A percentile compares a stretch with the other conserved stretches of the same genome.
phyloP scores from a whole-genome alignment of 2,888 invertebrate genomes.

The Acleris holmiana region DNA sequence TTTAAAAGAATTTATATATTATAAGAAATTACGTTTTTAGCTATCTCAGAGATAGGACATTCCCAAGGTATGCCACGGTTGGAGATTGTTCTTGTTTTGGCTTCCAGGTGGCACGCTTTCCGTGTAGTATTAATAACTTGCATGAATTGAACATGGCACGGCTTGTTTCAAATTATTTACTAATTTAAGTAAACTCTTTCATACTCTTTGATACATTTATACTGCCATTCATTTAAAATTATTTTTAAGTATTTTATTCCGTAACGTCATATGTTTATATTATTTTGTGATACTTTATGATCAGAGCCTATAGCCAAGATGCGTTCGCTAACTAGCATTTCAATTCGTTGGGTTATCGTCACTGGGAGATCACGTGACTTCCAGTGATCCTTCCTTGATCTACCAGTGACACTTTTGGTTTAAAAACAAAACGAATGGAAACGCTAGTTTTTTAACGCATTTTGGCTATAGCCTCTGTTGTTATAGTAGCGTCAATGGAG shows the following conservation, averaged over 20 bases:
- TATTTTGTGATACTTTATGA: too few species aligned
- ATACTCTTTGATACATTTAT: not conserved
- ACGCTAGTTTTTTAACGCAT: too few species aligned
- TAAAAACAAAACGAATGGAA: too few species aligned
- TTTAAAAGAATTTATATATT: slow-evolving; percentile 27
- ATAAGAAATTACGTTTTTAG: slow-evolving; percentile 79
- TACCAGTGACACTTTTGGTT: too few species aligned
- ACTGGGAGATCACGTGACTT: too few species aligned
- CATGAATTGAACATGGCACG: slow-evolving; percentile 76
- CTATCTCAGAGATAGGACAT: slow-evolving; percentile 96
- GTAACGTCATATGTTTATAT: too few species aligned
- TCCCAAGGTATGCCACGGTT: slow-evolving; percentile 91
- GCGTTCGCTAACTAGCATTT: too few species aligned
- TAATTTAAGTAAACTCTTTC: slow-evolving; percentile 7
- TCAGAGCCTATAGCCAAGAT: too few species aligned
- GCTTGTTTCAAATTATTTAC: slow-evolving; percentile 54
- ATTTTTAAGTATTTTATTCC: slow-evolving; percentile 15
- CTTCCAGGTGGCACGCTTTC: slow-evolving; percentile 79
- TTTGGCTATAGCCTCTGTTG: too few species aligned
- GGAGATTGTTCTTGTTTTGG: slow-evolving; percentile 67
- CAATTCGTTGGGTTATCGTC: too few species aligned
- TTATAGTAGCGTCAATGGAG: slow-evolving; percentile 5
- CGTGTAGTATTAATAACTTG: slow-evolving; percentile 52
- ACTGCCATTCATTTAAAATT: slow-evolving; percentile 7
- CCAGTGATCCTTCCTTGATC: too few species aligned